These are phyloP conservation scores for Galleria mellonella DNA, from an alignment of 1,140 invertebrate genomes.

Conservation along the genomic window DNA sequence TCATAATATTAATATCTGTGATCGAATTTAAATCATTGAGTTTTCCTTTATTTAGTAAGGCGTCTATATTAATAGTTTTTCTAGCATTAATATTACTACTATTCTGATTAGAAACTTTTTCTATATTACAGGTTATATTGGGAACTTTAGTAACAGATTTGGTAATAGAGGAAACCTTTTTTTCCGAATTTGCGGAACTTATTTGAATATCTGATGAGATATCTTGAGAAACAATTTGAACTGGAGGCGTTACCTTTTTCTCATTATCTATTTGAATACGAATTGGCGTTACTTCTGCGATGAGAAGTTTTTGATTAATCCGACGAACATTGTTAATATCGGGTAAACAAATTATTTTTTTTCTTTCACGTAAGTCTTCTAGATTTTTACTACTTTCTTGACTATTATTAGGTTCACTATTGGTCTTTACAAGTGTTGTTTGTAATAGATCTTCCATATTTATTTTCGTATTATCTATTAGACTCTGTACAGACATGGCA, in stretches of 20 bases:
- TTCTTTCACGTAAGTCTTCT: constrained; percentile 18
- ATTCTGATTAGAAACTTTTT: too few species aligned
- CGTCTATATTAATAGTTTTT: too few species aligned
- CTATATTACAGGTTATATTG: too few species aligned
- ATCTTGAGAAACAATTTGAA: not conserved
- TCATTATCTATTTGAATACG: constrained; percentile 2
- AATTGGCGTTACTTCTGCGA: constrained; percentile 39
- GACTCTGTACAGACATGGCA: constrained; percentile 24
- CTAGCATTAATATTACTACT: too few species aligned
- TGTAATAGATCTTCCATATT: constrained; percentile 6
- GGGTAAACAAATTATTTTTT: constrained; percentile 37
- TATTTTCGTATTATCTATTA: constrained; percentile 17
- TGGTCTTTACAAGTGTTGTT: not conserved
- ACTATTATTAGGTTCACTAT: not conserved
- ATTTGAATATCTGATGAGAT: too few species aligned
- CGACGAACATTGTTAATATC: constrained; percentile 34
- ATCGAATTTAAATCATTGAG: too few species aligned
- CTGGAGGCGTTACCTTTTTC: not conserved
- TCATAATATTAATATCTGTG: too few species aligned
- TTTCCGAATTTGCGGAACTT: too few species aligned
- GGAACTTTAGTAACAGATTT: too few species aligned
- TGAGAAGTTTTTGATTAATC: constrained; percentile 37
- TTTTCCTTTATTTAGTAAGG: too few species aligned
- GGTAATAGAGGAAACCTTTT: too few species aligned
- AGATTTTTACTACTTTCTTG: not conserved